phyloP scores from a whole-genome alignment of 1,140 invertebrate genomes.

The Calephelis virginiensis region DNA sequence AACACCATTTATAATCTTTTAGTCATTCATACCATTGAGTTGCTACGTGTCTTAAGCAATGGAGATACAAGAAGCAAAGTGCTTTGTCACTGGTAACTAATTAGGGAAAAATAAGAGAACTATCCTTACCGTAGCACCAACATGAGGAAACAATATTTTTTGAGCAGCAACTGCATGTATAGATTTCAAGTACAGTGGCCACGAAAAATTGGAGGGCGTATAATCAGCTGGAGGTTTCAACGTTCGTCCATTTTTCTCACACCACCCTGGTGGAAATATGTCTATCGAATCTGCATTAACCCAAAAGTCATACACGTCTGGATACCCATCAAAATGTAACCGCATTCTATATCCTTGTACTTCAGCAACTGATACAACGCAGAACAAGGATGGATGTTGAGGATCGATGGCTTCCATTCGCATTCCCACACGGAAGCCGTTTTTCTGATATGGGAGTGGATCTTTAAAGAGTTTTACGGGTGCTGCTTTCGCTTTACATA shows the following conservation, averaged over 20 bases:
- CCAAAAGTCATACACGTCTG: constrained; percentile 96
- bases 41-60: background rate
- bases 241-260: constrained; percentile 87
- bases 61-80: background rate
- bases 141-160: constrained; percentile 84
- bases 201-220: constrained; percentile 84
- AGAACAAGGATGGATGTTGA: constrained; percentile 92
- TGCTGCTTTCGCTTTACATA: constrained; percentile 85
- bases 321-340: constrained; percentile 95
- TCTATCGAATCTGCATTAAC: constrained; percentile 93
- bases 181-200: constrained; percentile 90
- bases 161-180: constrained; percentile 89
- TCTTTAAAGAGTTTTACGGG: constrained; percentile 89
- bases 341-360: constrained; percentile 90
- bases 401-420: constrained; percentile 97
- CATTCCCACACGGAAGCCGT: constrained; percentile 91
- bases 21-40: too few species aligned
- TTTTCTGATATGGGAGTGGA: constrained; percentile 85
- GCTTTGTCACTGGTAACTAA: background rate
- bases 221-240: constrained; percentile 88
- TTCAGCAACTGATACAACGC: constrained; percentile 92
- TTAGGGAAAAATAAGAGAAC: constrained; percentile 8
- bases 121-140: constrained; percentile 64
- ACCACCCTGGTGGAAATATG: constrained; percentile 96
- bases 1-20: too few species aligned